These are phyloP conservation scores for Emydura subglobosa DNA, from an alignment of 2,113 vertebrate species.

Conservation along the genomic window DNA sequence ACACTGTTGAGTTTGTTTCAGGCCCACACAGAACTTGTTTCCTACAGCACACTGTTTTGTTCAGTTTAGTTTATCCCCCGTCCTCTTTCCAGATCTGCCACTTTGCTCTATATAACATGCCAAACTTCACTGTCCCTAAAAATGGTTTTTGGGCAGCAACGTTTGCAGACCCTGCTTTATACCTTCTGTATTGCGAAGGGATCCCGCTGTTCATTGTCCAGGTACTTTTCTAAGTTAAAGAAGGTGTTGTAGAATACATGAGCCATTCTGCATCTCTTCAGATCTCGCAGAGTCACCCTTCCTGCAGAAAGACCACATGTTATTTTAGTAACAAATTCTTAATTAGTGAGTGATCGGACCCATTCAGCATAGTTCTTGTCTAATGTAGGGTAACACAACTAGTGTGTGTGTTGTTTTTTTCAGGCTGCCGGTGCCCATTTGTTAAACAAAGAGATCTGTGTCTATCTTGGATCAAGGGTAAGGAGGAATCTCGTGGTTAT, in stretches of 20 bases:
- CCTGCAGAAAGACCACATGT: constrained; percentile 77
- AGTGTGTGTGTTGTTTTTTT: neutral
- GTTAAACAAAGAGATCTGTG: neutral
- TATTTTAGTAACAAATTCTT: neutral
- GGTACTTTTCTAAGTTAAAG: constrained; percentile 98
- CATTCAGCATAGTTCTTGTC: neutral
- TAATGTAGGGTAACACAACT: neutral
- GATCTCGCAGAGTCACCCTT: constrained; percentile 92
- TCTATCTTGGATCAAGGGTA: neutral
- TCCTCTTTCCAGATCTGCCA: neutral
- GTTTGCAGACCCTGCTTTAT: constrained; percentile 31
- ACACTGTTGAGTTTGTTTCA: neutral
- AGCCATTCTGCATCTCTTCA: constrained; percentile 96
- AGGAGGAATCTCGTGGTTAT: neutral
- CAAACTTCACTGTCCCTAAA: neutral
- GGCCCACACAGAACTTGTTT: neutral
- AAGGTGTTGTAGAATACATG: constrained; percentile 99
- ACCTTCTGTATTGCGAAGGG: constrained; percentile 99
- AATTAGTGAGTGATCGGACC: neutral
- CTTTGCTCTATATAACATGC: neutral
- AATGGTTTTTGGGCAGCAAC: neutral
- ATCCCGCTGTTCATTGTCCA: constrained; percentile 99
- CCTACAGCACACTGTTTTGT: neutral
- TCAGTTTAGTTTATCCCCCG: neutral
- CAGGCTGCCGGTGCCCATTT: neutral